Evolutionary conservation across 1,140 invertebrate genomes (phyloP).

Genomic region (Belonocnema kinseyi): DNA sequence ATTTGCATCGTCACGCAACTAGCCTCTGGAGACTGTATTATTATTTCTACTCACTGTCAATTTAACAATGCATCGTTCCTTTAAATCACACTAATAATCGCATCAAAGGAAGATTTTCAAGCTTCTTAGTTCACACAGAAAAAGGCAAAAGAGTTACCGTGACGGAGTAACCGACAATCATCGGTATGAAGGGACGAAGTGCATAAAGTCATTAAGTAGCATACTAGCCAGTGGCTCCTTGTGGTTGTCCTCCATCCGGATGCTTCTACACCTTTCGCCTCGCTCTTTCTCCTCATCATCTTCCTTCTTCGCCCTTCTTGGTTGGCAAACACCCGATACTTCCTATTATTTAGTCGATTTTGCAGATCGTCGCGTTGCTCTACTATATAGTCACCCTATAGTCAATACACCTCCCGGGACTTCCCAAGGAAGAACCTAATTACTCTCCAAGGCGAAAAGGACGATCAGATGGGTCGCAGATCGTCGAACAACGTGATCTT

Average conservation of each 20-base stretch:
- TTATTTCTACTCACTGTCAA: neutral
- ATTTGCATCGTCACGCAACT: too few relatives aligned
- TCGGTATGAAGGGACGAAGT: constrained; percentile 51
- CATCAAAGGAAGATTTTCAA: neutral
- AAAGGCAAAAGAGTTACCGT: constrained; percentile 19
- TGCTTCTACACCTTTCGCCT: constrained; percentile 42
- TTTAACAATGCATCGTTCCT: neutral
- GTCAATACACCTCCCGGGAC: constrained; percentile 21
- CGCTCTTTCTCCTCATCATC: constrained; percentile 43
- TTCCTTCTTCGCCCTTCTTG: constrained; percentile 45
- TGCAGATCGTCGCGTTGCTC: constrained; percentile 42
- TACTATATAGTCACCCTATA: constrained; percentile 35
- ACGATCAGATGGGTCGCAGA: neutral
- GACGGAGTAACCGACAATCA: constrained; percentile 54
- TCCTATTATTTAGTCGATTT: constrained; percentile 66
- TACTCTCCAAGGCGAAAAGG: constrained; percentile 47
- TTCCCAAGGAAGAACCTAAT: constrained; percentile 46
- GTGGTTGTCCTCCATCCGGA: constrained; percentile 58
- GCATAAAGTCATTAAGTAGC: constrained; percentile 68
- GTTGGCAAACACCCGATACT: constrained; percentile 56
- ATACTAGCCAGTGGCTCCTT: constrained; percentile 60
- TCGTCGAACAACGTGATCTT: too few relatives aligned
- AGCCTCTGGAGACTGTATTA: too few relatives aligned
- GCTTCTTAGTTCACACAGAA: constrained; percentile 14
- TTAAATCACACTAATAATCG: neutral